phyloP scores from a whole-genome alignment of 2,888 invertebrate genomes.

The Apoderus coryli region DNA sequence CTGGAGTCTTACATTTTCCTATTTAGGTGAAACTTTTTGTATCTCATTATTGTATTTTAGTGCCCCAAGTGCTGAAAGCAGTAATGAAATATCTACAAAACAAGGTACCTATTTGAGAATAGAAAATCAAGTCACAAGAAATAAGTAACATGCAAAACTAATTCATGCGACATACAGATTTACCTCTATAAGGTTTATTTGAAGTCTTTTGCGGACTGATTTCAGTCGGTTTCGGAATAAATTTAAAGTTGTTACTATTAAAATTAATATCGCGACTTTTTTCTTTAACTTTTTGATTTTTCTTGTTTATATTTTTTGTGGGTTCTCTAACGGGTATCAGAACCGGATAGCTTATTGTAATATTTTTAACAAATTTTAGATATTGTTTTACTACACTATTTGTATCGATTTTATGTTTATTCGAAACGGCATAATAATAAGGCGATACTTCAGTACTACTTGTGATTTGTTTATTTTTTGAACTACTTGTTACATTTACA shows the following conservation, averaged over 20 bases:
- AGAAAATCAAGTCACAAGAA: no score
- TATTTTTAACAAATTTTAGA: constrained; percentile 28
- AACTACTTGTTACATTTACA: constrained; percentile 17
- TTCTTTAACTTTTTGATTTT: constrained; percentile 32
- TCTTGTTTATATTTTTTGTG: constrained; percentile 27
- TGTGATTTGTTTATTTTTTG: constrained; percentile 20
- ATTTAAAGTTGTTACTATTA: constrained; percentile 29
- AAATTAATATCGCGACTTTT: constrained; percentile 33
- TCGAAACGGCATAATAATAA: constrained; percentile 28
- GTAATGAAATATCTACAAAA: no score
- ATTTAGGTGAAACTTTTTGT: no score
- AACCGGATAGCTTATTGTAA: constrained; percentile 52
- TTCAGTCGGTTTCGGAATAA: constrained; percentile 25
- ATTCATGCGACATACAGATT: no score
- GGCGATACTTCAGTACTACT: constrained; percentile 25
- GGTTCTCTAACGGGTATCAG: constrained; percentile 36
- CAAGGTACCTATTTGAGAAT: no score
- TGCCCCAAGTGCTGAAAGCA: no score
- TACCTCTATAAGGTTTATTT: background rate
- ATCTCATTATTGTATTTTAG: no score
- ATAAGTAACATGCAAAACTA: constrained; percentile 2
- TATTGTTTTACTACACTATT: constrained; percentile 23
- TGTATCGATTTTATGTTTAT: constrained; percentile 25
- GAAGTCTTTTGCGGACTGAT: constrained; percentile 13
- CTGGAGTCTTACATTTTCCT: no score